phyloP scores from a whole-genome alignment of 2,113 vertebrate species.

The Sturnira hondurensis region DNA sequence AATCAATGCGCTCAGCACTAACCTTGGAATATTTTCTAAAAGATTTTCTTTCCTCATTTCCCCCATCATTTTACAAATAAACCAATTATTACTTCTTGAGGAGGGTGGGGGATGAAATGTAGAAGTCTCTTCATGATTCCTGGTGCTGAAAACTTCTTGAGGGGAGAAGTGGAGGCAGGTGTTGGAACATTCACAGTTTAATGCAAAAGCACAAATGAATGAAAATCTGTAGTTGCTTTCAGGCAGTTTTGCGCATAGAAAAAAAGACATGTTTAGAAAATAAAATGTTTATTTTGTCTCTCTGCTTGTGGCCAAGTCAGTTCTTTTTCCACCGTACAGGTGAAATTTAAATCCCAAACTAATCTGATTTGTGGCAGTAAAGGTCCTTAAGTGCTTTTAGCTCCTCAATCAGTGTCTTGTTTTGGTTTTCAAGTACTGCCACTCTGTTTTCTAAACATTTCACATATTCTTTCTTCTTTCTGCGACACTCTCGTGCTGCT shows the following conservation, averaged over 20 bases:
- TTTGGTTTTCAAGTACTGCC: slow-evolving; percentile 99
- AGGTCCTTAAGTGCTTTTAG: slow-evolving; percentile 99
- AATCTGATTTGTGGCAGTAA: slow-evolving; percentile 99
- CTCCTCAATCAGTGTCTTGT: slow-evolving; percentile 99
- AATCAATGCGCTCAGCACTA: slow-evolving; percentile 79
- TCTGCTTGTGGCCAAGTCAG: slow-evolving; percentile 85
- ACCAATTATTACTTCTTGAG: slow-evolving; percentile 76
- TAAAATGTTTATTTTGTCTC: slow-evolving; percentile 85
- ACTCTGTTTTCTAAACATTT: slow-evolving; percentile 99
- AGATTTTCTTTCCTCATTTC: slow-evolving; percentile 62
- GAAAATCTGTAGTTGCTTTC: slow-evolving; percentile 87
- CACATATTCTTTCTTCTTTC: slow-evolving; percentile 99
- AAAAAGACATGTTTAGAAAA: slow-evolving; percentile 92
- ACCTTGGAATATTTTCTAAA: slow-evolving; percentile 71
- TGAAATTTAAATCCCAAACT: slow-evolving; percentile 81
- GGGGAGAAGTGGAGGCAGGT: slow-evolving; percentile 84
- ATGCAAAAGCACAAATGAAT: slow-evolving; percentile 88
- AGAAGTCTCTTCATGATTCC: slow-evolving; percentile 80
- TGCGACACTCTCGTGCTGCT: slow-evolving; percentile 96
- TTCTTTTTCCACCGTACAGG: slow-evolving; percentile 85
- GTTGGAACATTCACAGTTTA: slow-evolving; percentile 88
- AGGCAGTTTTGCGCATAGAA: slow-evolving; percentile 91
- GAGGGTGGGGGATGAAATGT: slow-evolving; percentile 72
- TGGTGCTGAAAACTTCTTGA: slow-evolving; percentile 78
- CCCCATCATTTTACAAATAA: slow-evolving; percentile 77